A percentile compares a stretch with the other conserved stretches of the same genome.
Conservation (phyloP, 2,888 invertebrate species). For the Drosophila nr. perissopoda region DNA sequence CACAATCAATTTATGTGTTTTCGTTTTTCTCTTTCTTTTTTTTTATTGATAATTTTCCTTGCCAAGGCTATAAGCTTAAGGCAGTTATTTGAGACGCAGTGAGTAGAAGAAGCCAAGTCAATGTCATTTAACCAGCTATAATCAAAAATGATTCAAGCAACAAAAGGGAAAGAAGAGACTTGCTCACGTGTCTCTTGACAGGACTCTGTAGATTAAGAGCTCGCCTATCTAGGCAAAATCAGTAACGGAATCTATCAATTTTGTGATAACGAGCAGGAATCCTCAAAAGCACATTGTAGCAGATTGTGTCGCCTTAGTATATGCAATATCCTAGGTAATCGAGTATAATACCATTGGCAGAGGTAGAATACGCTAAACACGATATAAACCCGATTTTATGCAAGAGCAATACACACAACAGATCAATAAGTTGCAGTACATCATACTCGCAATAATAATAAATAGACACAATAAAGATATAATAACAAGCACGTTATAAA, state of each 20-base stretch:
- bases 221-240: neutral
- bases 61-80: neutral
- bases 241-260: neutral
- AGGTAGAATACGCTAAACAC: neutral
- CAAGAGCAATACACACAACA: neutral
- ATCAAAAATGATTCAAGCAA: neutral
- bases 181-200: neutral
- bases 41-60: neutral
- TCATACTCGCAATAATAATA: neutral
- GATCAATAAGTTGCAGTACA: neutral
- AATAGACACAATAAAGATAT: neutral
- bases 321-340: neutral
- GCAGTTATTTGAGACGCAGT: neutral
- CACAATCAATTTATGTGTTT: neutral
- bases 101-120: neutral
- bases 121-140: neutral
- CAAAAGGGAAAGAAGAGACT: neutral
- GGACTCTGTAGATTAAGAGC: neutral
- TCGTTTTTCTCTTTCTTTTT: too few species aligned
- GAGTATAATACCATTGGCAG: neutral
- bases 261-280: neutral
- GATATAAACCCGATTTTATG: neutral
- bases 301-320: neutral
- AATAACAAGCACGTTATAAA: neutral
- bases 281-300: neutral